These are phyloP conservation scores for Mesocentrotus franciscanus DNA, from an alignment of 53 echinoderm and acorn worm genomes.

Conservation along the genomic window DNA sequence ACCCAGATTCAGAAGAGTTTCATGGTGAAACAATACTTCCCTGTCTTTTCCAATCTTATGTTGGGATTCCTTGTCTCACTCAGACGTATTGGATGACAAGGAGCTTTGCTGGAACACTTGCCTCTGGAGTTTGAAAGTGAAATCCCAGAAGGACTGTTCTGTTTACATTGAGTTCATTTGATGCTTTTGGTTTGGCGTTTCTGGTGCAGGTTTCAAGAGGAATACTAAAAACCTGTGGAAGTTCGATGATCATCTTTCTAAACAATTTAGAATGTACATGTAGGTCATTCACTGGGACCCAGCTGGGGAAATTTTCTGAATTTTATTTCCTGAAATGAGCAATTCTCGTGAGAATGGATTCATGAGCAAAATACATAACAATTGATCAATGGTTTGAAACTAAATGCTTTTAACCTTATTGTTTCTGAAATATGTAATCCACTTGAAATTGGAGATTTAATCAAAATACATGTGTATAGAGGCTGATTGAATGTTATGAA, in stretches of 20 bases:
- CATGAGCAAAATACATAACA: too few relatives aligned
- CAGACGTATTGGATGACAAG: not conserved
- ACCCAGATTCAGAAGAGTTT: not conserved
- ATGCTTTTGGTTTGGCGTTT: not conserved
- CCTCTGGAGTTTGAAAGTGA: not conserved
- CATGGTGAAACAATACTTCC: conserved; percentile 13
- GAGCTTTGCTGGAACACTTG: not conserved
- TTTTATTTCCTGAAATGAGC: not conserved
- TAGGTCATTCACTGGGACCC: not conserved
- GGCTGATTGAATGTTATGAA: too few relatives aligned
- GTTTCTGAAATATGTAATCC: not conserved
- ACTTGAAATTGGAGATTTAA: not conserved
- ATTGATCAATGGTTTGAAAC: too few relatives aligned
- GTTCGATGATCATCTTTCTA: not conserved
- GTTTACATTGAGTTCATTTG: not conserved
- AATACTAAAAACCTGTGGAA: not conserved
- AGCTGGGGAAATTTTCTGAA: not conserved
- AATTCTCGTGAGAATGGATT: too few relatives aligned
- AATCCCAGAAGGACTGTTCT: not conserved
- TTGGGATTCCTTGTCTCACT: not conserved
- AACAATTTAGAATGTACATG: not conserved
- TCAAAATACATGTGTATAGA: too few relatives aligned
- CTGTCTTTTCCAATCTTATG: conserved; percentile 11
- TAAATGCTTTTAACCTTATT: too few relatives aligned
- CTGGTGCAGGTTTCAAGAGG: not conserved